Evolutionary conservation across 2,113 vertebrate species (phyloP), one percentile per base, ranked within the genome.

Genomic region (Phasianus colchicus): DNA sequence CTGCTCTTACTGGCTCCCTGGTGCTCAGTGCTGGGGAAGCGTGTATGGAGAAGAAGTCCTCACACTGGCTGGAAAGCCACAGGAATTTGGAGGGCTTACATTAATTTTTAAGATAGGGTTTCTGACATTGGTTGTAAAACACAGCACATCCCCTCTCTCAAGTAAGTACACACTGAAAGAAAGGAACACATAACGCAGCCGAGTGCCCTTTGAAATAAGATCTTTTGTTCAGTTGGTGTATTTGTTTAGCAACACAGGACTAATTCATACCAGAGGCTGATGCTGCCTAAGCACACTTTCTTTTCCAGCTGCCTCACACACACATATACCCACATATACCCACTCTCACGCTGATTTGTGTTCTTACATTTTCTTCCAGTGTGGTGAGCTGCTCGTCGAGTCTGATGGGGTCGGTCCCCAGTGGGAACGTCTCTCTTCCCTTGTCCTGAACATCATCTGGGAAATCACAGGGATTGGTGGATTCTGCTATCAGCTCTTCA

Each of bases 321-420:
- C 17, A 9, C 5, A 5, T 5, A 6, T 19, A 10, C 13, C 32
- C 17, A 9, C 5, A 5, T 5, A 6, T 19, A 10, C 13, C 32
- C 11, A 32, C 32, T 57, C 67, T n/a, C 19, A 38, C 16, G 17
- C 22, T 47, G 42, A 27, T 29, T 67, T 30, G 9, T 9, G 36
- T 16, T 36, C 98, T 98, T 98, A 99, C 99, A 1, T 99, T 99
- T 97, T 99, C 99, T 97, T 99, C 99, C 98, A 99, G 98, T 32
- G 98, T 99, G 61, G 98, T 99, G 94, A 99, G 98, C 83, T 98
- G 98, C 91, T 99, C 98, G 72, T 99, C 99, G 36, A 99, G 98
- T 80, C 96, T 97, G 94, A 95, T 88, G 18, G 98, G 98, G 84
- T 98, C 98, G 1, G 98, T 98, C 75, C 98, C 97, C 90, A 97